Base-by-base conservation (phyloP, 2,113 vertebrate genomes). In the Falcunculus frontatus region DNA sequence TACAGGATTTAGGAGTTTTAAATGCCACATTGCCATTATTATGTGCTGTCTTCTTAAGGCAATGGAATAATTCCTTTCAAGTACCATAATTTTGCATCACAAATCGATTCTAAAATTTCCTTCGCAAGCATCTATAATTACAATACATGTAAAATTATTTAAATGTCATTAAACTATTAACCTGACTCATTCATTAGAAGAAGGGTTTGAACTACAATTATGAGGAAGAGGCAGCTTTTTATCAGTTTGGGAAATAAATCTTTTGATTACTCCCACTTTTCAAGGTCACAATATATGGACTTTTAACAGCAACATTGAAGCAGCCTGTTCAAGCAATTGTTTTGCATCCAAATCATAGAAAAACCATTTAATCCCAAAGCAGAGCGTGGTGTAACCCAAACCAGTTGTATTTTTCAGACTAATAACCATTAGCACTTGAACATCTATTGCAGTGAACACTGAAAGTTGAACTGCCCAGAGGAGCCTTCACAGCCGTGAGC, bases 221-320 rank as follows among this genome's bases (percentile, higher is more conserved):
- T 14, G 46, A 70, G 15, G 64, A 93, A 90, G 35, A 67, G 29
- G 63, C 42, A 87, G 27, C 57, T 55, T 83, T 69, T 65, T 41
- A 30, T 53, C 60, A 44, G 57, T 68, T 92, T 53, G 50, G 55
- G 53, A 95, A 84, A 65, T 1, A 9, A 0, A 57, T 32, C 15
- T 60, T 53, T 57, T 44, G 73, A 63, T 76, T 47, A 44, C 13
- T 67, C 29, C 44, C 50, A 67, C 63, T 59, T 93, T 72, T 49
- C 82, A 42, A 79, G 64, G 72, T 39, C 55, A 15, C 0, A 1
- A 1, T 0, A 7, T 35, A 17, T 2, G 27, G 57, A 57, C 30
- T 80, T 88, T 9, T 29, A 63, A 87, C 27, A 62, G 62, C 68
- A 73, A 41, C 33, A 33, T 4, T 26, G 85, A 94, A 75, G 41